These are phyloP conservation scores for Drosophila orena DNA, from an alignment of 1,140 invertebrate genomes.

Conservation along the genomic window DNA sequence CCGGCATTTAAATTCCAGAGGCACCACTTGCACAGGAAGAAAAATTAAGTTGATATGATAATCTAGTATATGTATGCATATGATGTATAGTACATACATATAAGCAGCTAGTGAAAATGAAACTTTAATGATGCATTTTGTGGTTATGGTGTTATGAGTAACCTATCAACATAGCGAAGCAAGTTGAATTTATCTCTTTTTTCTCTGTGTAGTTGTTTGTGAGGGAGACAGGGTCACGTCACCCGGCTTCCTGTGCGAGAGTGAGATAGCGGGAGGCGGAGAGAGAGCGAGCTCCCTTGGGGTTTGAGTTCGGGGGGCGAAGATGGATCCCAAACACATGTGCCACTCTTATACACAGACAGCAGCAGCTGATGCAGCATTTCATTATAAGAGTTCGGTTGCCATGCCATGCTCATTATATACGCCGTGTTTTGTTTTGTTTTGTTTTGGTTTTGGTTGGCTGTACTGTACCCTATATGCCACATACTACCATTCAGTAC, in stretches of 20 bases:
- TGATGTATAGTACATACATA: too few species aligned
- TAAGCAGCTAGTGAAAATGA: too few species aligned
- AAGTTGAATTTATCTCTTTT: neutral
- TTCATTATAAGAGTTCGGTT: conserved; percentile 52
- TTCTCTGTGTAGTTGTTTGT: neutral
- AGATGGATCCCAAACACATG: conserved; percentile 20
- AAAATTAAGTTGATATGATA: neutral
- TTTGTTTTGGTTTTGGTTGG: conserved; percentile 13
- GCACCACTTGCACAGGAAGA: conserved; percentile 3
- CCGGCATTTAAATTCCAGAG: conserved; percentile 73
- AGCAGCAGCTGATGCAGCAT: conserved; percentile 52
- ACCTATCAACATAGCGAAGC: neutral
- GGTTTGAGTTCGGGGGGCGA: neutral
- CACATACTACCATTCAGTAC: neutral
- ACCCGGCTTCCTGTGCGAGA: conserved; percentile 4
- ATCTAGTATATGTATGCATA: too few species aligned
- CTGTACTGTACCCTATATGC: conserved; percentile 24
- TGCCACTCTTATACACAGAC: conserved; percentile 43
- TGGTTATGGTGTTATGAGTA: too few species aligned
- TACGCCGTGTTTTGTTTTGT: conserved; percentile 29
- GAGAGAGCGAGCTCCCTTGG: conserved; percentile 5
- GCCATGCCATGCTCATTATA: conserved; percentile 47
- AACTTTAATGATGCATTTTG: too few species aligned
- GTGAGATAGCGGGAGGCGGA: neutral
- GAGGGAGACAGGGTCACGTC: conserved; percentile 1